Conservation (phyloP, 2,888 invertebrate species). For the Euplagia quadripunctaria region DNA sequence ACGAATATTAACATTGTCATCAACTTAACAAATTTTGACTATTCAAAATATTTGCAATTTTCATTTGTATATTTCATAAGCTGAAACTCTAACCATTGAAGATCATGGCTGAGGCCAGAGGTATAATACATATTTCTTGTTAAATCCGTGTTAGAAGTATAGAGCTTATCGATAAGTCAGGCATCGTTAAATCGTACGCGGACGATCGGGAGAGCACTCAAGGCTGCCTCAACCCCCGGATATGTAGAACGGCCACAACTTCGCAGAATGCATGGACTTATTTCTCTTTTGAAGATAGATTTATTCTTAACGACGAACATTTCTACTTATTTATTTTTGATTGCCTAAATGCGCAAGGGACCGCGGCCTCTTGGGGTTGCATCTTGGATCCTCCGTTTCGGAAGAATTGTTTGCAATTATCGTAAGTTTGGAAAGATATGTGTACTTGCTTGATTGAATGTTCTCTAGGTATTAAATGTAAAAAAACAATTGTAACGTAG, state of each 20-base stretch:
- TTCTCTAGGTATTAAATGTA: too few species aligned
- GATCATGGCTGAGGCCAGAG: constrained; percentile 22
- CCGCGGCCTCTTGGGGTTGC: background rate
- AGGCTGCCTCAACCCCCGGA: constrained; percentile 57
- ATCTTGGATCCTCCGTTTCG: background rate
- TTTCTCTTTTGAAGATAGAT: constrained; percentile 14
- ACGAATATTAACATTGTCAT: background rate
- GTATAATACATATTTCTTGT: constrained; percentile 28
- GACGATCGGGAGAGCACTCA: constrained; percentile 61
- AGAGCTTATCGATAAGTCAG: constrained; percentile 58
- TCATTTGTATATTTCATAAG: background rate
- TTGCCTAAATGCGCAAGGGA: constrained; percentile 1
- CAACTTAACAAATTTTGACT: background rate
- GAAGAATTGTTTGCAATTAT: background rate
- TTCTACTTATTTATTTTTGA: background rate
- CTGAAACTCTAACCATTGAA: constrained; percentile 20
- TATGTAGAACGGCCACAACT: constrained; percentile 53
- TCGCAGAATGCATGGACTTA: constrained; percentile 36
- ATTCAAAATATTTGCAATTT: background rate
- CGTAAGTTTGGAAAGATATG: background rate
- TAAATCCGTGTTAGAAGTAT: constrained; percentile 39
- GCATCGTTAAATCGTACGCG: constrained; percentile 67
- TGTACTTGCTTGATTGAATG: background rate
- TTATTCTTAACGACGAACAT: background rate
- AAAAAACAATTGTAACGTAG: too few species aligned